Base-by-base conservation (phyloP, 2,113 vertebrate species). In the Phalacrocorax brasilianus region DNA sequence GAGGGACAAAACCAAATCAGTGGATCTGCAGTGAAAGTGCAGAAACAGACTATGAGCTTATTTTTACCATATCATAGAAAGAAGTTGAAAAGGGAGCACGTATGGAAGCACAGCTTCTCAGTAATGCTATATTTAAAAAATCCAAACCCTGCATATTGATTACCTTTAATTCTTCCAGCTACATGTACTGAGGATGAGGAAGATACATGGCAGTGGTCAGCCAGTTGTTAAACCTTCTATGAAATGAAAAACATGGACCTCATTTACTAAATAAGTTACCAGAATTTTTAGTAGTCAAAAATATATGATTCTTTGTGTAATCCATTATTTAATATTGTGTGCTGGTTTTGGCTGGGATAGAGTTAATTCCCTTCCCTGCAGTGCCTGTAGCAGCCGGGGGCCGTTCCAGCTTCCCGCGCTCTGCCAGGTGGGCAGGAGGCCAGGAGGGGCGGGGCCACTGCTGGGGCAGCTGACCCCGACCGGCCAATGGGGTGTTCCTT, bases 151-250 rank as follows among this genome's bases (percentile, higher is more conserved):
- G 8, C 5, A 11, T 38, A 50, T 50, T 22, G 6, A 40, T 85
- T 70, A 55, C 23, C 8, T 80, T 70, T 47, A 42, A 65, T 14
- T 66, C 27, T 49, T 73, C 21, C 13, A 78, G 8, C 8, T 76
- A 11, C 30, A 35, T 38, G 14, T 74, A 33, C 38, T 73, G 45
- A 86, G 19, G 30, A 42, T 53, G 13, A 50, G 42, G 52, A 79
- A 53, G 8, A 40, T 40, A 40, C 0, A 0, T 56, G 33, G 7
- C 21, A 71, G 15, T 24, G 9, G 11, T 78, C 30, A 87, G 32
- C 9, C 14, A 81, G 7, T 9, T 59, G 8, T 62, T 11, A 50
- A 88, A 55, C 16, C 44, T 89, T 9, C n/a, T 12, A 50, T 24
- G 21, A 73, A 66, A 56, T 24, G 3, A 70, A 81, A 93, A 81